Conservation (phyloP, 1,140 invertebrate species). For the Panagrolaimus sp. region DNA sequence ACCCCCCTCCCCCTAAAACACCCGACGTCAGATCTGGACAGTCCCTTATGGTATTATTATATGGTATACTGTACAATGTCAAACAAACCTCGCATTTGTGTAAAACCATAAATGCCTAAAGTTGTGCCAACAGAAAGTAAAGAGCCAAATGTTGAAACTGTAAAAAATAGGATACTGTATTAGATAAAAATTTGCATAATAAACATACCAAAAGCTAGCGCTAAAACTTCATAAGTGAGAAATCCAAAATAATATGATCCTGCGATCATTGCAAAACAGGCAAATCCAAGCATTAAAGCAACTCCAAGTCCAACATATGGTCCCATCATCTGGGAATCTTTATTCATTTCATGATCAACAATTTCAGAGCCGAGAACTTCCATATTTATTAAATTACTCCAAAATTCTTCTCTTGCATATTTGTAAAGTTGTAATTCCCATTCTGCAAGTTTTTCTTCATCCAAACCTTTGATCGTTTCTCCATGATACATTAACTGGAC, state of each 20-base stretch:
- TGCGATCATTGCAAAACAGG: conserved; percentile 16
- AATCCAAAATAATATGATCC: conserved; percentile 14
- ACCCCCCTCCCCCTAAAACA: too few relatives aligned
- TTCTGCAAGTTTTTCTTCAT: conserved; percentile 32
- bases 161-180: conserved; percentile 29
- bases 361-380: conserved; percentile 54
- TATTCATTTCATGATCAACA: conserved; percentile 56
- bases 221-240: too few relatives aligned
- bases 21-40: too few relatives aligned
- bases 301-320: conserved; percentile 50
- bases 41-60: too few relatives aligned
- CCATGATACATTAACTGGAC: conserved; percentile 37
- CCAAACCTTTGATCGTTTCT: conserved; percentile 13
- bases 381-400: conserved; percentile 26
- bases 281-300: conserved; percentile 14
- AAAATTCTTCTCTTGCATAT: conserved; percentile 27
- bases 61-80: too few relatives aligned
- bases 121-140: conserved; percentile 47
- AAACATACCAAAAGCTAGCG: too few relatives aligned
- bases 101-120: conserved; percentile 47
- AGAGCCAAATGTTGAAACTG: conserved; percentile 36
- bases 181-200: conserved; percentile 16
- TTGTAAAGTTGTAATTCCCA: conserved; percentile 44
- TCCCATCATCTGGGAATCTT: conserved; percentile 48
- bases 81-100: conserved; percentile 22